Evolutionary conservation across 2,113 vertebrate genomes (phyloP).

Genomic region (Chamaea fasciata): DNA sequence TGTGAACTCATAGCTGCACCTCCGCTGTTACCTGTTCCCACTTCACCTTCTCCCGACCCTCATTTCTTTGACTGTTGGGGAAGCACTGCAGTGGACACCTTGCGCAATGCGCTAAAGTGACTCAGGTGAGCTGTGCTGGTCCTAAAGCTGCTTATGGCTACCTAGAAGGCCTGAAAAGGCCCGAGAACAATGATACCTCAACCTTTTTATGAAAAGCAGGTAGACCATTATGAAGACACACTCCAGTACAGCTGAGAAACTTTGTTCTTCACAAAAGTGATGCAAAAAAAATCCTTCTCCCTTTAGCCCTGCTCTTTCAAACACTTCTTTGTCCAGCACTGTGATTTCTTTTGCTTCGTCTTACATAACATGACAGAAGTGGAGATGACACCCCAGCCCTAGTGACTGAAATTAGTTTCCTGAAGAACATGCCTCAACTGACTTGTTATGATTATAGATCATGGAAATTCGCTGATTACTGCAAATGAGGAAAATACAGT

Average conservation of each 20-base stretch:
- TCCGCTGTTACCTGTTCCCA: not conserved
- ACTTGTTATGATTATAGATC: conserved; percentile 22
- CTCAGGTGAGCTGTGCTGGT: not conserved
- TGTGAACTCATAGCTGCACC: not conserved
- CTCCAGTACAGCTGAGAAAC: not conserved
- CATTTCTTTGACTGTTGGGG: not conserved
- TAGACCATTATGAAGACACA: not conserved
- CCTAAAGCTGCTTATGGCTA: not conserved
- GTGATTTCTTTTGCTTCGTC: not conserved
- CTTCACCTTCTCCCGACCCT: not conserved
- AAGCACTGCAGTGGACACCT: not conserved
- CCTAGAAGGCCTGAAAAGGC: not conserved
- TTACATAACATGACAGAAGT: not conserved
- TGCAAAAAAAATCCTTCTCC: not conserved
- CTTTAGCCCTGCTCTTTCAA: not conserved
- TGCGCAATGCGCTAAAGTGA: not conserved
- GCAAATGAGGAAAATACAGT: conserved; percentile 44
- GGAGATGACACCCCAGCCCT: not conserved
- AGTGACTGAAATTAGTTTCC: conserved; percentile 20
- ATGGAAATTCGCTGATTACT: conserved; percentile 49
- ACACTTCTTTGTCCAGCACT: not conserved
- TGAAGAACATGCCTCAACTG: not conserved
- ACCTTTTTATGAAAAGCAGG: not conserved
- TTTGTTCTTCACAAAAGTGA: not conserved
- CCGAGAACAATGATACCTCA: fast-evolving